Base-by-base conservation (phyloP, 2,113 vertebrate species). In the Pimephales promelas region DNA sequence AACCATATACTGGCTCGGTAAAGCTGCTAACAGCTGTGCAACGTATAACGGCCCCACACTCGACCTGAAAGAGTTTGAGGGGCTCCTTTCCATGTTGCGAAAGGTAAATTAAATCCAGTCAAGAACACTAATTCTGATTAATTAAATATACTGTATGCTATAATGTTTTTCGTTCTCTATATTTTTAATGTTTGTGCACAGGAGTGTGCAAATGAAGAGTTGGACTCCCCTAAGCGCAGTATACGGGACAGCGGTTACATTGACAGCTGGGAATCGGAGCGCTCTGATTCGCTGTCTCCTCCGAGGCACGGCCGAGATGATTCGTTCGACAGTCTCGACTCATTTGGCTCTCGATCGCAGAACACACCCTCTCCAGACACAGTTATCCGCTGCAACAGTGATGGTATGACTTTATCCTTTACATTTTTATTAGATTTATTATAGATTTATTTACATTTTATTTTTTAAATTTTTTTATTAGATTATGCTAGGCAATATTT, bases 1-100 rank as follows among this genome's bases (percentile, higher is more conserved):
- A 89, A 99, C 98, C 79, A 95, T 99, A 89, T 99, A 98, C 91
- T 99, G 98, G 98, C 94, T 99, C 80, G 98, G 97, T 40, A 99
- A 97, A 90, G 95, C 95, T 3, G 97, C 96, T 62, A 95, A 96
- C 76, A 94, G 93, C 92, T 97, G 95, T n/a, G 86, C 96, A 0
- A 94, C 94, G 0, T 99, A 95, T 61, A 95, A 91, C 3, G 98
- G 98, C 52, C 95, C 96, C 0, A 95, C 94, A 0, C 93, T 99
- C 83, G 95, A 99, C 92, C 93, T 99, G 87, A 98, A 97, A 89
- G 97, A 97, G 88, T 99, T 99, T 83, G 98, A 99, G 92, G 97
- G 96, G 64, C 94, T 99, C 88, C 93, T 98, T 84, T 95, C 96
- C 84, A 97, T 97, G 88, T 96, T 99, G 96, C 95, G 93, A 93